Evolutionary conservation across 2,113 vertebrate species (phyloP).

Genomic region (Chaetodon trifascialis): DNA sequence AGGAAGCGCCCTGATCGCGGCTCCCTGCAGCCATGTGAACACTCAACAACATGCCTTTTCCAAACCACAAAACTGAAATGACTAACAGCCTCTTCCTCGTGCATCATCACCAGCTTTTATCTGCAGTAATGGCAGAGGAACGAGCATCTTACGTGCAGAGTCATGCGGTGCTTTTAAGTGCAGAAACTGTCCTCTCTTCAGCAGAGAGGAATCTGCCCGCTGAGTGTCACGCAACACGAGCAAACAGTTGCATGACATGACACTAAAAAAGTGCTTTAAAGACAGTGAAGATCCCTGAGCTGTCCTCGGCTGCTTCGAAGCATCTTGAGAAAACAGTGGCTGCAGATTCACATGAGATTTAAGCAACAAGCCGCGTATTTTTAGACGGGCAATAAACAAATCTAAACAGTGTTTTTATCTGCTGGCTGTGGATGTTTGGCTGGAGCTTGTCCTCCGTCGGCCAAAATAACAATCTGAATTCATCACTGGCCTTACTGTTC

Average conservation of each 20-base stretch:
- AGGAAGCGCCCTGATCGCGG: not conserved
- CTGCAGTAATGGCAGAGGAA: conserved; percentile 23
- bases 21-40: conserved; percentile 39
- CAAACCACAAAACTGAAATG: conserved; percentile 54
- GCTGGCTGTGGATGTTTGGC: conserved; percentile 9
- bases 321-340: not conserved
- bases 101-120: conserved; percentile 27
- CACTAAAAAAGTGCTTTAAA: not conserved
- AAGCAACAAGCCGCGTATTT: conserved; percentile 16
- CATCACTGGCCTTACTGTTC: conserved; percentile 14
- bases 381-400: conserved; percentile 18
- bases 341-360: conserved; percentile 14
- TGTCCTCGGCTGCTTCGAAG: not conserved
- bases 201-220: not conserved
- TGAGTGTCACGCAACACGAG: conserved; percentile 2
- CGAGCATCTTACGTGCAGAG: not conserved
- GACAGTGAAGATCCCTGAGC: not conserved
- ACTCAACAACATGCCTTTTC: conserved; percentile 39
- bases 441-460: not conserved
- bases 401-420: conserved; percentile 48
- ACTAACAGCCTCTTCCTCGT: conserved; percentile 45
- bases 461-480: conserved; percentile 48
- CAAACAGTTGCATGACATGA: not conserved
- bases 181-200: not conserved
- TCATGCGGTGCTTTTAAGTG: not conserved